These are phyloP conservation scores for Ypsolopha sequella DNA, from an alignment of 2,888 invertebrate genomes.

Conservation along the genomic window DNA sequence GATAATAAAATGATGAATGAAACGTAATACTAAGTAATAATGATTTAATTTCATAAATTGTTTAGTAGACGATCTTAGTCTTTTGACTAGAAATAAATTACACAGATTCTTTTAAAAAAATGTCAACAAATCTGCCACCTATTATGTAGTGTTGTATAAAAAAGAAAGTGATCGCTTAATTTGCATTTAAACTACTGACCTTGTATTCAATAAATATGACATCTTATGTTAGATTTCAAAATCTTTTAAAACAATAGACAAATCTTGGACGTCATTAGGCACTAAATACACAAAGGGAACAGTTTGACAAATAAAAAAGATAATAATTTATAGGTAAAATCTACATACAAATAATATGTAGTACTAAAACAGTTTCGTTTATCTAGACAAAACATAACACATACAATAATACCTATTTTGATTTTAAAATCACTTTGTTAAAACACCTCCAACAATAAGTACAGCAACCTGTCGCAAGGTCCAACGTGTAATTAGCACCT, in stretches of 20 bases:
- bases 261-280: constrained; percentile 60
- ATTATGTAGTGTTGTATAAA: constrained; percentile 20
- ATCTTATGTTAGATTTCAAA: constrained; percentile 49
- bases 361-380: constrained; percentile 45
- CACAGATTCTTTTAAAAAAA: constrained; percentile 39
- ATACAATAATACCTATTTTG: constrained; percentile 54
- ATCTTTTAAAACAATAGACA: constrained; percentile 49
- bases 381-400: constrained; percentile 58
- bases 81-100: constrained; percentile 63
- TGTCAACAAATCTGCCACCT: constrained; percentile 37
- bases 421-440: constrained; percentile 50
- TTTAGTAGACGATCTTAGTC: constrained; percentile 59
- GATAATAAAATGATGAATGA: constrained; percentile 13
- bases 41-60: constrained; percentile 24
- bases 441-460: constrained; percentile 53
- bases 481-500: constrained; percentile 63
- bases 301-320: constrained; percentile 39
- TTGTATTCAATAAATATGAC: constrained; percentile 60
- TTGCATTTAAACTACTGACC: constrained; percentile 45
- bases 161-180: neutral
- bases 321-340: constrained; percentile 37
- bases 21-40: constrained; percentile 12
- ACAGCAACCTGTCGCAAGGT: constrained; percentile 59
- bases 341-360: constrained; percentile 43
- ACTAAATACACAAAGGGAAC: constrained; percentile 46